Percentiles rank a stretch among this genome's conserved stretches.
Conservation (phyloP, 1,140 invertebrate species). For the Bombus balteatus region DNA sequence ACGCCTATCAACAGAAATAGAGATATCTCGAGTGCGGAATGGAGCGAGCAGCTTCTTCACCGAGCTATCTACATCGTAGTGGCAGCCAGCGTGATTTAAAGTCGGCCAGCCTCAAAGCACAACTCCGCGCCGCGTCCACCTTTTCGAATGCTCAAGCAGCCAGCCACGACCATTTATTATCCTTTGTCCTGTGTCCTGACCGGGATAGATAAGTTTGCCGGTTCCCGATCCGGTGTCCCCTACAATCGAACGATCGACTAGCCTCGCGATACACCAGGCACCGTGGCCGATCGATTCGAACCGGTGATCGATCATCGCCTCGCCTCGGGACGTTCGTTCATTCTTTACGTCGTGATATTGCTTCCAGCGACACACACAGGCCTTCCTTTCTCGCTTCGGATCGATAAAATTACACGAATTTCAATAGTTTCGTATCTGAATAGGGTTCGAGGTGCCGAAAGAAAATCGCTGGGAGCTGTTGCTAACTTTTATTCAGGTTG, state of each 20-base stretch:
- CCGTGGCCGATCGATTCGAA: conserved; percentile 43
- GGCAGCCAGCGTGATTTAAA: conserved; percentile 63
- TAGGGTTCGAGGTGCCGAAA: too few relatives aligned
- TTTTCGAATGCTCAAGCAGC: conserved; percentile 63
- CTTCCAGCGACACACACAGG: neutral
- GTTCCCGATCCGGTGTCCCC: conserved; percentile 46
- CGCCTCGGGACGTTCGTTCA: conserved; percentile 38
- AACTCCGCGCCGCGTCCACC: conserved; percentile 39
- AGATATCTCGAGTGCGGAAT: conserved; percentile 54
- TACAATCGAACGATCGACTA: conserved; percentile 37
- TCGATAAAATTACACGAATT: conserved; percentile 16
- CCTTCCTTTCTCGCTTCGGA: neutral
- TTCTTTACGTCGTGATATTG: conserved; percentile 28
- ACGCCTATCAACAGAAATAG: conserved; percentile 51
- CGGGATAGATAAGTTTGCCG: conserved; percentile 59
- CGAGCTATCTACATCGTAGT: conserved; percentile 57
- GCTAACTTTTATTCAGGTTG: neutral
- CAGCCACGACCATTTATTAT: conserved; percentile 62
- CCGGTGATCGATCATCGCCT: conserved; percentile 58
- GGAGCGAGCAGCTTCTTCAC: conserved; percentile 15
- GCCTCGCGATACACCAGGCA: conserved; percentile 31
- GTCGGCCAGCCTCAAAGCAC: conserved; percentile 47
- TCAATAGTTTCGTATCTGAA: neutral
- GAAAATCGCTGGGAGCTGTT: neutral
- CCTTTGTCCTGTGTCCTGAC: conserved; percentile 62